Percentiles rank a stretch among this genome's conserved stretches.
Evolutionary conservation across 2,113 vertebrate species (phyloP).

Genomic region (Cisticola juncidis): DNA sequence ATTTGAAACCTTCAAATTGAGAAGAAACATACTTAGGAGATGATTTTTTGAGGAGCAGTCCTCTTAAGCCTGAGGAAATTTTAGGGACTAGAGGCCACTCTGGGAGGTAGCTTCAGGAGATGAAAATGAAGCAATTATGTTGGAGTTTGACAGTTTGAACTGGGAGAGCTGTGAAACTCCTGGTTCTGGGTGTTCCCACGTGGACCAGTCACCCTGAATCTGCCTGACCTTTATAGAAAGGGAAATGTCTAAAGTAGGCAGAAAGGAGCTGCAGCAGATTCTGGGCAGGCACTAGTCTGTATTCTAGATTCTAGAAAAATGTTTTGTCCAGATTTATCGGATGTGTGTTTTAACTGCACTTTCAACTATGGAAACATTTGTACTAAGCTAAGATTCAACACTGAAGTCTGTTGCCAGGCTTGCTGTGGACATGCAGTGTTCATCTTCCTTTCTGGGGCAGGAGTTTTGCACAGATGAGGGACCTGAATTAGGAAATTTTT

Average conservation of each 20-base stretch:
- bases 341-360: background rate
- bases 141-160: background rate
- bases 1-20: background rate
- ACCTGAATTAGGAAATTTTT: background rate
- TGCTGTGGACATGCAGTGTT: background rate
- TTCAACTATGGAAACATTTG: background rate
- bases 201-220: background rate
- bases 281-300: background rate
- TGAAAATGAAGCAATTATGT: background rate
- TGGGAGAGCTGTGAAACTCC: background rate
- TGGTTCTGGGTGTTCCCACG: background rate
- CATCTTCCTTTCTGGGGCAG: background rate
- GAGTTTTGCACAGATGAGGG: rapidly evolving
- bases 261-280: background rate
- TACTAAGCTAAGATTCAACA: background rate
- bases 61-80: background rate
- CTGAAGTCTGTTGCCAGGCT: background rate
- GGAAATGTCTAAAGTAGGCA: background rate
- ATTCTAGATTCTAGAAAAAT: background rate
- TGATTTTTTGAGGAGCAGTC: background rate
- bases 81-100: background rate
- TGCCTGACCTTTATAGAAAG: background rate
- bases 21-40: background rate
- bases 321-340: background rate
- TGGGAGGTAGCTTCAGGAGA: background rate